A percentile compares a stretch with the other conserved stretches of the same genome.
Conservation (phyloP, 2,888 invertebrate species). For the Temnothorax rugatulus region DNA sequence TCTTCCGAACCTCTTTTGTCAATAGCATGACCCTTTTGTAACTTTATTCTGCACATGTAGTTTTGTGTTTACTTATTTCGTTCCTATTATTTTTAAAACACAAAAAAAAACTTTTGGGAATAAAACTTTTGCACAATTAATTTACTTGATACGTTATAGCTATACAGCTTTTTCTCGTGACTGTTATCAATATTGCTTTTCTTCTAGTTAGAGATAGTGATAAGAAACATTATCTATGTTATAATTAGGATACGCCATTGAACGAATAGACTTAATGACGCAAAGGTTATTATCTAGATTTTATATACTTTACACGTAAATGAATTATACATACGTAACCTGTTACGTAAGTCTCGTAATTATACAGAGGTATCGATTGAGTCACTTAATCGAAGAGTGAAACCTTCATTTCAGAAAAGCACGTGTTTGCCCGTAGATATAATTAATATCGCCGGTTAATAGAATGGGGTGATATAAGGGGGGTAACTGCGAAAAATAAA, state of each 20-base stretch:
- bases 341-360: slow-evolving; percentile 32
- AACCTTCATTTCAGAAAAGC: slow-evolving; percentile 29
- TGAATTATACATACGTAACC: slow-evolving; percentile 13
- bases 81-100: background rate
- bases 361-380: slow-evolving; percentile 27
- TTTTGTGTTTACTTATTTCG: background rate
- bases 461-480: background rate
- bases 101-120: background rate
- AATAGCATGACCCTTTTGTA: background rate
- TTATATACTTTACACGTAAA: background rate
- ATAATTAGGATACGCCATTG: background rate
- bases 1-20: background rate
- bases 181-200: background rate
- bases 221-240: background rate
- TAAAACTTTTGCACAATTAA: background rate
- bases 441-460: slow-evolving; percentile 34
- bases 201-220: background rate
- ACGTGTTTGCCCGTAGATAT: slow-evolving; percentile 30
- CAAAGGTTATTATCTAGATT: background rate
- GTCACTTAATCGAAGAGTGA: slow-evolving; percentile 26
- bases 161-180: background rate
- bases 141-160: background rate
- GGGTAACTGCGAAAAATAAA: slow-evolving; percentile 10
- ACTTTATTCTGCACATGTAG: background rate
- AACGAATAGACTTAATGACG: background rate